These are phyloP conservation scores for Cnemophilus loriae DNA, from an alignment of 2,113 vertebrate species.

Conservation along the genomic window DNA sequence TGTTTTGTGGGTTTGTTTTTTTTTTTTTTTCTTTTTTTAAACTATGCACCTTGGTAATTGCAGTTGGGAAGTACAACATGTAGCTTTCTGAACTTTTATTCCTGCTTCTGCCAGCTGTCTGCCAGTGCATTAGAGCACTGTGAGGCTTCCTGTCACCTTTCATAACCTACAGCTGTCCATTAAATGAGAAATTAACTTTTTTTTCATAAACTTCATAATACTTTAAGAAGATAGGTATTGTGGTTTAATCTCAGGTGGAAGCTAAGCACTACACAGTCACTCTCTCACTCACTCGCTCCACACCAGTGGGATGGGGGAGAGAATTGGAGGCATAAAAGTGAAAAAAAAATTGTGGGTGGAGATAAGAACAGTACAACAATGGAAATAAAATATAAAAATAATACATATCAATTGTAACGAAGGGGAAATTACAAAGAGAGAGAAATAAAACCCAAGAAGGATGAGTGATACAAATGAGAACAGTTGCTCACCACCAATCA, in stretches of 20 bases:
- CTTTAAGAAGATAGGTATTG: background rate
- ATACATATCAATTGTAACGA: background rate
- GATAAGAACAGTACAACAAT: background rate
- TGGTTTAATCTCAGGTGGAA: background rate
- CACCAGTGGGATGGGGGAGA: background rate
- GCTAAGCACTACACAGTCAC: background rate
- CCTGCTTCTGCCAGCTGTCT: background rate
- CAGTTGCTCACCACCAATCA: background rate
- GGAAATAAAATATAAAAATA: background rate
- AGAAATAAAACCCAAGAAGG: background rate
- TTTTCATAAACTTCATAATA: background rate
- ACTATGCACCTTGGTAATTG: background rate
- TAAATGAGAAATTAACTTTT: background rate
- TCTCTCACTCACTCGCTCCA: background rate
- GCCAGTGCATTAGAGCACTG: background rate
- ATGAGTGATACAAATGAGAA: background rate
- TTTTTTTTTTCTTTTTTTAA: background rate
- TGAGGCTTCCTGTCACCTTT: background rate
- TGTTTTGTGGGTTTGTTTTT: background rate
- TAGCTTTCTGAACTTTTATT: background rate
- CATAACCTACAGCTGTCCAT: background rate
- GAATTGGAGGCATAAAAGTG: fast-evolving
- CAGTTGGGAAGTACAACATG: background rate
- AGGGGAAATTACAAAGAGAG: background rate
- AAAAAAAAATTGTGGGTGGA: background rate